Evolutionary conservation across 2,113 vertebrate species (phyloP).

Genomic region (Phocoena phocoena): DNA sequence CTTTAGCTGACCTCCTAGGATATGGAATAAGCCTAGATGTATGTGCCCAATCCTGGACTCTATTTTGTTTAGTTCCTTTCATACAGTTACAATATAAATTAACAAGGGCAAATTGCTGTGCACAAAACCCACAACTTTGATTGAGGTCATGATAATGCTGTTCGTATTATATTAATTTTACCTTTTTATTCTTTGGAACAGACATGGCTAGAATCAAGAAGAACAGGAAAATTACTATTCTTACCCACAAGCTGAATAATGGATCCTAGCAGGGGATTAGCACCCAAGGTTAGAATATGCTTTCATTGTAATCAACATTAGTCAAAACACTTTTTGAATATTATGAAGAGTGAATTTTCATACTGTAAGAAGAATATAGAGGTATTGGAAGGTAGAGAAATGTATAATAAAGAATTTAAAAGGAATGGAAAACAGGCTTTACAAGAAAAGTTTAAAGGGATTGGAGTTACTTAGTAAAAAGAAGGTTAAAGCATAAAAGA

Average conservation of each 20-base stretch:
- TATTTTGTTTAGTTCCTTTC: not conserved
- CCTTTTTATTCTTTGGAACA: not conserved
- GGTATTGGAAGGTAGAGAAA: not conserved
- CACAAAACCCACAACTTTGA: constrained; percentile 20
- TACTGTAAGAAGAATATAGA: constrained; percentile 12
- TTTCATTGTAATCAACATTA: constrained; percentile 19
- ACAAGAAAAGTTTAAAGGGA: constrained; percentile 38
- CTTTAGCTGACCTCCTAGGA: not conserved
- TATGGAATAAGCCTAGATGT: not conserved
- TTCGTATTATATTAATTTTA: constrained; percentile 44
- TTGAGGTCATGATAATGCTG: not conserved
- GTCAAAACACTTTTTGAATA: constrained; percentile 31
- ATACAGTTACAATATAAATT: not conserved
- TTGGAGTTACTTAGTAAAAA: constrained; percentile 37
- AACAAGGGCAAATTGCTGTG: constrained; percentile 9
- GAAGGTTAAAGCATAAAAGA: not conserved
- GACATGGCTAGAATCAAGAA: not conserved
- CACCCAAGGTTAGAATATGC: not conserved
- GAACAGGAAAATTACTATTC: constrained; percentile 3
- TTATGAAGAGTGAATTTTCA: constrained; percentile 12
- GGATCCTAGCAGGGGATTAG: not conserved
- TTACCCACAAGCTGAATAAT: not conserved
- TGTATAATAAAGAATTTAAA: constrained; percentile 11
- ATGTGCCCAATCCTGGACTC: not conserved
- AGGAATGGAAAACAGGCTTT: constrained; percentile 23